Conservation (phyloP, 2,797 vertebrate genomes). For the Monodelphis domestica region DNA sequence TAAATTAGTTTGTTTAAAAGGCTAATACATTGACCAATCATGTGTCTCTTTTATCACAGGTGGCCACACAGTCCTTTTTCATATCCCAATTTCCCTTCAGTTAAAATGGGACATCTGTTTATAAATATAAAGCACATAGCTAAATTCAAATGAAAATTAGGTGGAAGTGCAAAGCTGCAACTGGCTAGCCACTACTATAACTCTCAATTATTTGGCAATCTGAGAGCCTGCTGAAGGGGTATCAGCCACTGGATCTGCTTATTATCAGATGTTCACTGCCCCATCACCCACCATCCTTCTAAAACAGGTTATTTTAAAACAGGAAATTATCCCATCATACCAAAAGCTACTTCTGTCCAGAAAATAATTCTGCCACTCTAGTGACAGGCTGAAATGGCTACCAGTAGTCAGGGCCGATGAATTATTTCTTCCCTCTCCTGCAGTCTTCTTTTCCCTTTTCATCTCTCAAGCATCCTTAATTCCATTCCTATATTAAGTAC, state of each 20-base stretch:
- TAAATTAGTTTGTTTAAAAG: constrained; percentile 34
- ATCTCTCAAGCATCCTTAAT: background rate
- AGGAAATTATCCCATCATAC: background rate
- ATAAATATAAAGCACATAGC: constrained; percentile 27
- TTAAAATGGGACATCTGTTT: constrained; percentile 37
- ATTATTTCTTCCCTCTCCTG: background rate
- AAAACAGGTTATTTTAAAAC: constrained; percentile 10
- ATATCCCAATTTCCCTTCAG: constrained; percentile 51
- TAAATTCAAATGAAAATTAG: constrained; percentile 42
- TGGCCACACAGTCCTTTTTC: constrained; percentile 49
- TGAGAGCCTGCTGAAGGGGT: background rate
- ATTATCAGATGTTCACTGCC: background rate
- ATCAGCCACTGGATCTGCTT: background rate
- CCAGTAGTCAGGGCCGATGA: background rate
- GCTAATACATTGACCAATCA: constrained; percentile 28
- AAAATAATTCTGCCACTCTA: background rate
- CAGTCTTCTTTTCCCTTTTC: background rate
- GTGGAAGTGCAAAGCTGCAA: background rate
- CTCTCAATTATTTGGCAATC: background rate
- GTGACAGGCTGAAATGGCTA: background rate
- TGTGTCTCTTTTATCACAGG: constrained; percentile 33
- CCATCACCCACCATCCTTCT: background rate
- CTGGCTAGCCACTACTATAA: background rate
- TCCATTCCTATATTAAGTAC: background rate
- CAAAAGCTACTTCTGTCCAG: background rate